Evolutionary conservation across 2,797 vertebrate species (phyloP).

Genomic region (Galago senegalensis): DNA sequence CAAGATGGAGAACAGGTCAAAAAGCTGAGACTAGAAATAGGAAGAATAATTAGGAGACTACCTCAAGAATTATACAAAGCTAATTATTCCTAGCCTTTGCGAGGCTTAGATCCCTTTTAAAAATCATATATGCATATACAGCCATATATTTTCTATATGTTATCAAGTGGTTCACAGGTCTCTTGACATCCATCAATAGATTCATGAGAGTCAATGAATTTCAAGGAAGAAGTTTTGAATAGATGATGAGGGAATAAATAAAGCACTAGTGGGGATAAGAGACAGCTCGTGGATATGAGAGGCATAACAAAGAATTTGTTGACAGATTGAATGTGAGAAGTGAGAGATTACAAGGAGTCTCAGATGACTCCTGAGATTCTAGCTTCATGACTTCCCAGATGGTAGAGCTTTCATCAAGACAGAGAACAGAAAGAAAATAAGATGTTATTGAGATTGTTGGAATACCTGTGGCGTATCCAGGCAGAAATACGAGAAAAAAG

Average conservation of each 20-base stretch:
- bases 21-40: neutral
- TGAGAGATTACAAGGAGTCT: neutral
- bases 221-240: neutral
- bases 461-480: neutral
- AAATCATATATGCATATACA: neutral
- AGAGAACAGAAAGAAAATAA: neutral
- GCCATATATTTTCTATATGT: neutral
- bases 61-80: neutral
- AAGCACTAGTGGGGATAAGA: neutral
- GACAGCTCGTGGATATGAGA: neutral
- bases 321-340: neutral
- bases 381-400: neutral
- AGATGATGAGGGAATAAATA: neutral
- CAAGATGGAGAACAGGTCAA: neutral
- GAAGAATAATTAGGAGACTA: neutral
- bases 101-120: neutral
- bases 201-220: neutral
- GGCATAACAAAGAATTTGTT: neutral
- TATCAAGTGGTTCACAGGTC: neutral
- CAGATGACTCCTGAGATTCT: neutral
- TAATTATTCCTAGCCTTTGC: neutral
- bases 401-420: neutral
- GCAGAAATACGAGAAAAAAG: neutral
- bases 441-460: neutral
- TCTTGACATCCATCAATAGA: neutral